phyloP scores from a whole-genome alignment of 2,888 invertebrate genomes.

The Ectemnius continuus region DNA sequence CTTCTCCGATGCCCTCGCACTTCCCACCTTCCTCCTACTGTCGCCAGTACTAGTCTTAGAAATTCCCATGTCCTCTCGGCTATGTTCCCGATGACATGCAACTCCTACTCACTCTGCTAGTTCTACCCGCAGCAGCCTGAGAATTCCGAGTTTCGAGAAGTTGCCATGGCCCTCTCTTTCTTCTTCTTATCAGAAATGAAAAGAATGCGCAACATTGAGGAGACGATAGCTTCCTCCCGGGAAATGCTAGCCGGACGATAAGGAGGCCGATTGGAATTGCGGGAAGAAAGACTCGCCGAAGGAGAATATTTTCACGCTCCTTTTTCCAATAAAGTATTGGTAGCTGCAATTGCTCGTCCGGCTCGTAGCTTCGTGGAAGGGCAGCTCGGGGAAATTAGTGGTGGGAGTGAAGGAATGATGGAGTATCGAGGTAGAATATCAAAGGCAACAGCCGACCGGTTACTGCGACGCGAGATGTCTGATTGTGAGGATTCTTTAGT shows the following conservation, averaged over 20 bases:
- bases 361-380: too few species aligned
- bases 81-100: neutral
- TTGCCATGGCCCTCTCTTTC: neutral
- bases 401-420: too few species aligned
- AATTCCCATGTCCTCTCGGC: neutral
- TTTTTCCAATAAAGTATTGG: too few species aligned
- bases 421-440: too few species aligned
- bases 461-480: constrained; percentile 9
- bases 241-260: neutral
- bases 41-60: neutral
- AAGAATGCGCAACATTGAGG: neutral
- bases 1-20: neutral
- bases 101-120: neutral
- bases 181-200: neutral
- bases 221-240: neutral
- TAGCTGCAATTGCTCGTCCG: too few species aligned
- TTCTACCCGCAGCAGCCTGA: neutral
- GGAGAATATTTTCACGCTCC: too few species aligned
- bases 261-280: too few species aligned
- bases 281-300: too few species aligned
- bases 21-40: neutral
- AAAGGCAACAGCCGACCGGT: too few species aligned
- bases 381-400: too few species aligned
- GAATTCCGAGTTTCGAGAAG: neutral
- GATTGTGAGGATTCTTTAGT: constrained; percentile 44